Evolutionary conservation across 1,140 invertebrate species (phyloP).

Genomic region (Drosophila arizonae): DNA sequence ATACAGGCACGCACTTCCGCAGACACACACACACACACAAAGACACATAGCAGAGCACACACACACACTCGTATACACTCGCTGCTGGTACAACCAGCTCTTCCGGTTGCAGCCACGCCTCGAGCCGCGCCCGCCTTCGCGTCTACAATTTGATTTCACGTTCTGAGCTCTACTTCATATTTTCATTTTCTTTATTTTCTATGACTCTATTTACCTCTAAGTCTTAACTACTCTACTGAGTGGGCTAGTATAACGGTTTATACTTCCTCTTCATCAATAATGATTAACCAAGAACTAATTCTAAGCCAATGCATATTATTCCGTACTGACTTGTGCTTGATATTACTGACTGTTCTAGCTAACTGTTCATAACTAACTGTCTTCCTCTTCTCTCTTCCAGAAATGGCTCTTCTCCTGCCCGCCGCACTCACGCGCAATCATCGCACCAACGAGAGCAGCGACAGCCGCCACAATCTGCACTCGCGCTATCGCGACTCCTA

Average conservation of each 20-base stretch:
- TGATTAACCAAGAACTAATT: too few relatives aligned
- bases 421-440: conserved; percentile 88
- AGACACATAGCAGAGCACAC: conserved; percentile 2
- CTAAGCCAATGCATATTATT: too few relatives aligned
- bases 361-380: neutral
- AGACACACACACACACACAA: neutral
- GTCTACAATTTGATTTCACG: too few relatives aligned
- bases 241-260: too few relatives aligned
- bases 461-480: conserved; percentile 89
- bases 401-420: conserved; percentile 91
- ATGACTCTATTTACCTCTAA: too few relatives aligned
- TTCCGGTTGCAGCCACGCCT: conserved; percentile 12
- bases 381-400: conserved; percentile 84
- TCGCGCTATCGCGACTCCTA: conserved; percentile 89
- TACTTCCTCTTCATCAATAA: too few relatives aligned
- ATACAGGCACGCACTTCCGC: conserved; percentile 34
- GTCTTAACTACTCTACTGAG: too few relatives aligned
- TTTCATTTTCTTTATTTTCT: too few relatives aligned
- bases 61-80: neutral
- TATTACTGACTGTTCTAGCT: too few relatives aligned
- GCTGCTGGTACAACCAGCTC: conserved; percentile 22
- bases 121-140: neutral
- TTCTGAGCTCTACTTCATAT: too few relatives aligned
- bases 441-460: conserved; percentile 88
- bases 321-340: too few relatives aligned